Evolutionary conservation across 2,888 invertebrate genomes (phyloP), one percentile per base, ranked within the genome.

Genomic region (Gasteruption jaculator): DNA sequence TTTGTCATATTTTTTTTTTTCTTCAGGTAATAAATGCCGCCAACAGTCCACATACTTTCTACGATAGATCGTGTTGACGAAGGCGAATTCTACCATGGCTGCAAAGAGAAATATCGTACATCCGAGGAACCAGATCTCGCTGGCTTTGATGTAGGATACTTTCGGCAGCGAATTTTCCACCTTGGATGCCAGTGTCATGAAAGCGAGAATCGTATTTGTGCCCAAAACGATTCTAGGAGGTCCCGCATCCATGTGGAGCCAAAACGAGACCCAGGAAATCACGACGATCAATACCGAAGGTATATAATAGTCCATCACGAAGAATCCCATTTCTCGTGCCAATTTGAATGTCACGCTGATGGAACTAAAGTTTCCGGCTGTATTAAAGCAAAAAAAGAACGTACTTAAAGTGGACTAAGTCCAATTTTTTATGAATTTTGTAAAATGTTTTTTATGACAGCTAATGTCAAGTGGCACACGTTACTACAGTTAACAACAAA

Each of bases 201-300:
- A 91, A 27, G 91, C 87, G 52, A 91, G 74, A 82, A 91, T 86
- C 1, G 90, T 90, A 55, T 86, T 85, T 2, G 89, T 87, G 24
- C 88, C 89, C 57, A 90, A 72, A 41, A 86, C 85, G 37, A 87
- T 86, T 57, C 90, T 77, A 8, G 90, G 90, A 2, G 90, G 85
- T 10, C 88, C 81, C 24, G 89, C 88, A 63, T 90, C 89, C 36
- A 89, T 86, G 67, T 90, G 90, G 42, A 91, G 69, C 90, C 90
- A 91, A 65, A 91, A 91, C 1, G 90, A 86, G 8, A 91, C 89
- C 90, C 90, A 91, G 0, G 90, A 90, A 58, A 87, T 86, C 5
- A 84, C 83, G 2, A 91, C 90, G 56, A 91, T 81, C 63, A 91
- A 78, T 75, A 90, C 87, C 5, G 90, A 90, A 3, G 91, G 91